Percentiles rank a stretch among this genome's conserved stretches.
Evolutionary conservation across 2,113 vertebrate species (phyloP).

Genomic region (Colistium nudipinnis): DNA sequence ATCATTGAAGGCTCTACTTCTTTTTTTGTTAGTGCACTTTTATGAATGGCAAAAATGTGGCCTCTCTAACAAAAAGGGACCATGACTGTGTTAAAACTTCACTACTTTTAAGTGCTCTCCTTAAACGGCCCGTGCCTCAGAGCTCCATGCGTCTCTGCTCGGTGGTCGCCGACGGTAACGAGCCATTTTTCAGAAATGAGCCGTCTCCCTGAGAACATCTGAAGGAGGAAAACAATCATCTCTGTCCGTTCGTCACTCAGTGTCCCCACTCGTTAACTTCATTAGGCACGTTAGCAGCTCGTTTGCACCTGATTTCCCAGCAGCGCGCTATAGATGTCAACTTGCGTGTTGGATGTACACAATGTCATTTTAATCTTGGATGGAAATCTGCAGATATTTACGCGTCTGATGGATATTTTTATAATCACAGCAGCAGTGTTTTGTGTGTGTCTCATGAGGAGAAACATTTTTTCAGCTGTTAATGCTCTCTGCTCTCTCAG

Average conservation of each 20-base stretch:
- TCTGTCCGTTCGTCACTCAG: conserved; percentile 18
- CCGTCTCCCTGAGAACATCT: background rate
- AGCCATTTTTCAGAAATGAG: conserved; percentile 20
- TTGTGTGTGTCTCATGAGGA: conserved; percentile 2
- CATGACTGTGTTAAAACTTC: conserved; percentile 14
- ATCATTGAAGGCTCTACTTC: background rate
- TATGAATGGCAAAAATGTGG: conserved; percentile 13
- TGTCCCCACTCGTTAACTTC: conserved; percentile 27
- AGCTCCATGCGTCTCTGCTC: conserved; percentile 10
- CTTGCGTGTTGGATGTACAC: background rate
- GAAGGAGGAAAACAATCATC: background rate
- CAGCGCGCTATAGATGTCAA: background rate
- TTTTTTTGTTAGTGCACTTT: background rate
- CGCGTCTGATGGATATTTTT: background rate
- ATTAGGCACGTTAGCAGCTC: conserved; percentile 18
- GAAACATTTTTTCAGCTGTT: background rate
- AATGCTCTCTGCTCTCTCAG: conserved; percentile 10
- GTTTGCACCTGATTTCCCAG: conserved; percentile 32
- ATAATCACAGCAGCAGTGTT: background rate
- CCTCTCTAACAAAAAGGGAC: conserved; percentile 16
- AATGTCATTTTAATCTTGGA: background rate
- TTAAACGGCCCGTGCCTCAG: conserved; percentile 27
- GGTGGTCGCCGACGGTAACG: conserved; percentile 21
- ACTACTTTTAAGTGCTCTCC: background rate
- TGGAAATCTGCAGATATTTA: background rate